A percentile compares a stretch with the other conserved stretches of the same genome.
These are phyloP conservation scores for Thaumatotibia leucotreta DNA, from an alignment of 1,140 invertebrate species.

Conservation along the genomic window DNA sequence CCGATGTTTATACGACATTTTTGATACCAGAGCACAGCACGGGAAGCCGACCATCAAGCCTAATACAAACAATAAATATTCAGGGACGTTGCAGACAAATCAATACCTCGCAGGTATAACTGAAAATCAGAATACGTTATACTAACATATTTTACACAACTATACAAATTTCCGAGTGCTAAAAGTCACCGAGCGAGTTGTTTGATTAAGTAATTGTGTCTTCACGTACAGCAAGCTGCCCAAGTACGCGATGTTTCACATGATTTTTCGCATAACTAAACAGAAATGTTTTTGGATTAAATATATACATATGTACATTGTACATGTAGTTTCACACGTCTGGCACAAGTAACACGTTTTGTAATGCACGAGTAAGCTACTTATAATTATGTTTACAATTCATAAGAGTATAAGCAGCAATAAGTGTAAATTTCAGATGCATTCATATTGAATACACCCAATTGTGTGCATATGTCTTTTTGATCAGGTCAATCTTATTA, in stretches of 20 bases:
- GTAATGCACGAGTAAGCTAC: no score
- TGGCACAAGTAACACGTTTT: no score
- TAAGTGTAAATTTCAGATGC: no score
- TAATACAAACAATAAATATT: background rate
- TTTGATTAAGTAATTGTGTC: background rate
- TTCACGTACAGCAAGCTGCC: background rate
- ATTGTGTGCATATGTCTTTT: background rate
- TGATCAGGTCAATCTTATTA: slow-evolving; percentile 1
- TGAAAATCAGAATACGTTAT: background rate
- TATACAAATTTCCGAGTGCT: background rate
- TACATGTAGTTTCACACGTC: background rate
- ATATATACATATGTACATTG: background rate
- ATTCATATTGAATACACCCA: no score
- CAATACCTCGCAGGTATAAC: background rate
- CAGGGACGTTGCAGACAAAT: background rate
- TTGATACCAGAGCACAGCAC: background rate
- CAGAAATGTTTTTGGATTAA: background rate
- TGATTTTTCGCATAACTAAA: background rate
- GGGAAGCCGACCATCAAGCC: background rate
- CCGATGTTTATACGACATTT: background rate
- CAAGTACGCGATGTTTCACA: background rate
- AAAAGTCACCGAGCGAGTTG: background rate
- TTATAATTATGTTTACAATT: no score
- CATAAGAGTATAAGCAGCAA: no score
- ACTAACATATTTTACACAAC: background rate